Evolutionary conservation across 2,113 vertebrate genomes (phyloP).

Genomic region (Hippolais icterina): DNA sequence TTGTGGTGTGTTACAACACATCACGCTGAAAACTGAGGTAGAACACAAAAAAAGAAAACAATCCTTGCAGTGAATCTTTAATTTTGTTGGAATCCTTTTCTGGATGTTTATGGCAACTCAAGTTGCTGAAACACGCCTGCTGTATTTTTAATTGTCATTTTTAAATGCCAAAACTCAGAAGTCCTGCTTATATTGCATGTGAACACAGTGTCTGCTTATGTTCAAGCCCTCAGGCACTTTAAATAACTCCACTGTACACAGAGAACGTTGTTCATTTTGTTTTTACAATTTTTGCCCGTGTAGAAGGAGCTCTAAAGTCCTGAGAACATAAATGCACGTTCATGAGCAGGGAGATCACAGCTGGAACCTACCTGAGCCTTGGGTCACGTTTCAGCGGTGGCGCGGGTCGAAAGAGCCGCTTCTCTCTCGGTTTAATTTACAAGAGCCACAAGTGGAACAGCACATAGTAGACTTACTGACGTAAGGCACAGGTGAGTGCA

Average conservation of each 20-base stretch:
- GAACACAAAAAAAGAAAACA: not conserved
- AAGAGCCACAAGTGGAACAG: not conserved
- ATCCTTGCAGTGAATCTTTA: not conserved
- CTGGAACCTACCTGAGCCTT: conserved; percentile 62
- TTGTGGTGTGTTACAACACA: not conserved
- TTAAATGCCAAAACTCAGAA: conserved; percentile 68
- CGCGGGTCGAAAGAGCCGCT: not conserved
- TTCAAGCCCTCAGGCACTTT: conserved; percentile 75
- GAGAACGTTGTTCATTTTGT: conserved; percentile 72
- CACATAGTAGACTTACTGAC: conserved; percentile 23
- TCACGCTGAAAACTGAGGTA: not conserved
- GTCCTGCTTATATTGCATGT: conserved; percentile 44
- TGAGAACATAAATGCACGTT: conserved; percentile 47
- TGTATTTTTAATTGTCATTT: conserved; percentile 65
- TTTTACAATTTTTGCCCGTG: conserved; percentile 72
- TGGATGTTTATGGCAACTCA: conserved; percentile 37
- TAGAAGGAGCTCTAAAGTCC: conserved; percentile 42
- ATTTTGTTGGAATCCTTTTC: conserved; percentile 31
- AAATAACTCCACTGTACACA: conserved; percentile 74
- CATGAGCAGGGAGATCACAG: conserved; percentile 51
- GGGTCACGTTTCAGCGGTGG: conserved; percentile 9
- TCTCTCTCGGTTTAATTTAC: not conserved
- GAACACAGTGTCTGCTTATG: conserved; percentile 71
- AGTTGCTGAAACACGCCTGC: conserved; percentile 49
- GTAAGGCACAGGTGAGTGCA: conserved; percentile 47